These are phyloP conservation scores for Vireo griseus DNA, from an alignment of 2,797 vertebrate species.

Conservation along the genomic window DNA sequence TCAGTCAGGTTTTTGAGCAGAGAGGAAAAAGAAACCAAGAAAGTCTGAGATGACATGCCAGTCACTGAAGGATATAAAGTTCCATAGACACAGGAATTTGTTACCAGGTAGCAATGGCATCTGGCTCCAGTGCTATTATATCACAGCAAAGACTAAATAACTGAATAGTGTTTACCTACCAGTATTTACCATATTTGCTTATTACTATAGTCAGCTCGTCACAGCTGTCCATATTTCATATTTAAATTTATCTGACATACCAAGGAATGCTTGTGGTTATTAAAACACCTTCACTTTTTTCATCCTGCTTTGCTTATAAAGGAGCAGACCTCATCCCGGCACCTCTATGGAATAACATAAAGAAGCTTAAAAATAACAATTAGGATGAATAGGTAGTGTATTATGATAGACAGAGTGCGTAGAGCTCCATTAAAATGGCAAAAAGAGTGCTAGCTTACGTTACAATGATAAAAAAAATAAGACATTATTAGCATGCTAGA, in stretches of 20 bases:
- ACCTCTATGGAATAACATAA: not conserved
- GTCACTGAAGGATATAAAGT: not conserved
- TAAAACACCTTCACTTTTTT: not conserved
- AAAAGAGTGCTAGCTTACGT: not conserved
- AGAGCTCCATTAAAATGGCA: not conserved
- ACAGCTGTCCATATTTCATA: not conserved
- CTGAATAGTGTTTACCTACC: not conserved
- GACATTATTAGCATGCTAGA: not conserved
- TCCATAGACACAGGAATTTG: not conserved
- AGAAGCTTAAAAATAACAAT: not conserved
- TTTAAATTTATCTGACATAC: not conserved
- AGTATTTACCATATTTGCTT: not conserved
- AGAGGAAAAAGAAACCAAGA: not conserved
- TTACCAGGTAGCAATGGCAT: not conserved
- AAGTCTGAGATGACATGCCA: not conserved
- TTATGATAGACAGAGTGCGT: not conserved
- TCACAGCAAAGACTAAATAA: not conserved
- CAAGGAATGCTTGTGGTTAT: not conserved
- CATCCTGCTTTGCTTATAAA: not conserved
- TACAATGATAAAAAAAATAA: not conserved
- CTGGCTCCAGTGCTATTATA: not conserved
- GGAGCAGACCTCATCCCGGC: not conserved
- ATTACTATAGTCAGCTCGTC: not conserved
- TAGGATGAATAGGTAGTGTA: not conserved
- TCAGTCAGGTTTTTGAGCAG: not conserved